Conservation (phyloP, 2,113 vertebrate genomes). For the Bettongia penicillata region DNA sequence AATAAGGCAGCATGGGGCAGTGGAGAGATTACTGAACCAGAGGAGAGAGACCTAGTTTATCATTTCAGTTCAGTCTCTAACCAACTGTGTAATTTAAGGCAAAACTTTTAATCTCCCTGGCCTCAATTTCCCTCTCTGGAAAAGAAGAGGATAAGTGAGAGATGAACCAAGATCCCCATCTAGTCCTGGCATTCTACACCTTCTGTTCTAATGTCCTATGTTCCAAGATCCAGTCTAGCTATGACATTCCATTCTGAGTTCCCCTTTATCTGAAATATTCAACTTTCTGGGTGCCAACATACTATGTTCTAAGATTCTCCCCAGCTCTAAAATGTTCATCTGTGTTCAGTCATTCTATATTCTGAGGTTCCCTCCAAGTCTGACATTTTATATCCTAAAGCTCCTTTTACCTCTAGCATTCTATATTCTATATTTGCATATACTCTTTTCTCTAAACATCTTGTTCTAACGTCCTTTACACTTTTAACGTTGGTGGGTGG, state of each 20-base stretch:
- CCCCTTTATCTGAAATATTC: background rate
- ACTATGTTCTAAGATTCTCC: background rate
- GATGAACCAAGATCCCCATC: background rate
- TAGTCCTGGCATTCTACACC: background rate
- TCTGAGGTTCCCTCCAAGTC: no score
- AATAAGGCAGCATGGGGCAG: background rate
- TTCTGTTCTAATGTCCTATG: background rate
- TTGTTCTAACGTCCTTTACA: background rate
- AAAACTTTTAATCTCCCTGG: conserved; percentile 18
- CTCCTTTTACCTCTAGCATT: no score
- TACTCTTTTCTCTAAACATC: background rate
- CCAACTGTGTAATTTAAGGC: background rate
- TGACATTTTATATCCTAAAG: background rate
- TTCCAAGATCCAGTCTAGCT: background rate
- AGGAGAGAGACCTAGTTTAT: background rate
- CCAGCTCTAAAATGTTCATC: background rate
- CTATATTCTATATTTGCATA: background rate
- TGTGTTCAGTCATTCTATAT: background rate
- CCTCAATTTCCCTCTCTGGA: conserved; percentile 3
- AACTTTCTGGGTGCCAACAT: background rate
- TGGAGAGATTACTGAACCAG: background rate
- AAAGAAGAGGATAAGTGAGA: conserved; percentile 1
- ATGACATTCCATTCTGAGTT: background rate
- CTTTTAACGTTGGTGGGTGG: background rate
- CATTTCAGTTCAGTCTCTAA: background rate